Percentiles rank a stretch among this genome's conserved stretches.
Evolutionary conservation across 1,140 invertebrate species (phyloP).

Genomic region (Nebria ingens): DNA sequence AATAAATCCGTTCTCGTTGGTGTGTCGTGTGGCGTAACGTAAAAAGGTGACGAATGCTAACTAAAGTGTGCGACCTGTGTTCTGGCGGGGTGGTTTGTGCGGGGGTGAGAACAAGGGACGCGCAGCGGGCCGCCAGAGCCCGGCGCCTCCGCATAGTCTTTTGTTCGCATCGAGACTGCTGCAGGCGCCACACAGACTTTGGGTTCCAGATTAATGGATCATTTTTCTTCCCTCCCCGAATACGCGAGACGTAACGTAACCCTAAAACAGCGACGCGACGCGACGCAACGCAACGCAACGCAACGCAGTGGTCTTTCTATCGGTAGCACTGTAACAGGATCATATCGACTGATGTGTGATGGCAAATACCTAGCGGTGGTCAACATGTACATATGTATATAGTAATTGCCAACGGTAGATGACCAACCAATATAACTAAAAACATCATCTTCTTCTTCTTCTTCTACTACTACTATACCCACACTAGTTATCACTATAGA

Average conservation of each 20-base stretch:
- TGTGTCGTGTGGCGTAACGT: no score
- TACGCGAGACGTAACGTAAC: neutral
- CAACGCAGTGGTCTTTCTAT: no score
- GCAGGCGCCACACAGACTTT: slow-evolving; percentile 47
- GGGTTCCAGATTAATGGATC: slow-evolving; percentile 48
- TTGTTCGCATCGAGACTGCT: slow-evolving; percentile 23
- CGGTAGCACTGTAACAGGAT: no score
- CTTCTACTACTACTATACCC: neutral
- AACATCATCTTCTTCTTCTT: slow-evolving; percentile 37
- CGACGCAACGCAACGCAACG: no score
- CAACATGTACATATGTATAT: no score
- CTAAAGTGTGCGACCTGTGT: no score
- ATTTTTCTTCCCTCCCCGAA: slow-evolving; percentile 36
- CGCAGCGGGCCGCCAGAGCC: slow-evolving; percentile 14
- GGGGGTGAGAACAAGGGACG: neutral
- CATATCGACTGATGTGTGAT: no score
- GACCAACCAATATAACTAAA: slow-evolving; percentile 36
- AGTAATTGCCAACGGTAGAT: slow-evolving; percentile 19
- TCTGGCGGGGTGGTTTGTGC: no score
- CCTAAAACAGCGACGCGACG: no score
- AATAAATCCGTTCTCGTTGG: no score
- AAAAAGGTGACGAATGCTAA: no score
- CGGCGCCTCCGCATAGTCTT: slow-evolving; percentile 24
- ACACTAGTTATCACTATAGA: neutral
- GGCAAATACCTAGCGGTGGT: no score